Evolutionary conservation across 2,797 vertebrate species (phyloP), one percentile per base, ranked within the genome.

Genomic region (Sebastes taczanowskii): DNA sequence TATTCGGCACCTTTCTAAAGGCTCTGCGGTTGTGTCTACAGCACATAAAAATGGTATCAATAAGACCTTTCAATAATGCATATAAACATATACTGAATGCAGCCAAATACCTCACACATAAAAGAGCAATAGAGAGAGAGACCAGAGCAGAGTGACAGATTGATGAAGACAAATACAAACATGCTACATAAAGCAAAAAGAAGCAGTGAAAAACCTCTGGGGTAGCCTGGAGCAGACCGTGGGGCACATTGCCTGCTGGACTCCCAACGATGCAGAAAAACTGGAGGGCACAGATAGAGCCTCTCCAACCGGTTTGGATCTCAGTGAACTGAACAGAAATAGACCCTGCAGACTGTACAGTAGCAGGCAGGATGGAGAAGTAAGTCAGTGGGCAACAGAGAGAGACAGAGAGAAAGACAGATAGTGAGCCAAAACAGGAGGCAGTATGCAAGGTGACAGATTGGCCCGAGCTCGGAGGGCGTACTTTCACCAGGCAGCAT

Each of bases 371-470:
- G 78, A 81, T 66, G 67, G 64, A 77, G 30, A 35, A 55, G 38
- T 20, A 49, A 82, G 27, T 63, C 61, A 34, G 32, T 38, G 32
- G 49, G 35, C 8, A 38, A 74, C 53, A 71, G 23, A 58, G 58
- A 65, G 25, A 71, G 61, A 74, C 7, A 38, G 29, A 71, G 68
- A 72, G 68, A 69, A 25, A 81, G 80, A 64, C 32, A 72, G 77
- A 77, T 49, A 77, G 49, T 14, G 29, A 84, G 56, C 65, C 68
- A 72, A 63, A 89, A 71, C 74, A 78, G 70, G 77, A 81, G 61
- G 58, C 60, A 52, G 35, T 78, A 53, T 74, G 65, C 32, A 80
- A 88, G 88, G 80, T 74, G 83, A 86, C 88, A 88, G 81, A 92
- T 84, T 87, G 90, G 80, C 38, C 23, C 30, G 58, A 78, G 78